phyloP scores from a whole-genome alignment of 2,113 vertebrate species.

The Capra hircus region DNA sequence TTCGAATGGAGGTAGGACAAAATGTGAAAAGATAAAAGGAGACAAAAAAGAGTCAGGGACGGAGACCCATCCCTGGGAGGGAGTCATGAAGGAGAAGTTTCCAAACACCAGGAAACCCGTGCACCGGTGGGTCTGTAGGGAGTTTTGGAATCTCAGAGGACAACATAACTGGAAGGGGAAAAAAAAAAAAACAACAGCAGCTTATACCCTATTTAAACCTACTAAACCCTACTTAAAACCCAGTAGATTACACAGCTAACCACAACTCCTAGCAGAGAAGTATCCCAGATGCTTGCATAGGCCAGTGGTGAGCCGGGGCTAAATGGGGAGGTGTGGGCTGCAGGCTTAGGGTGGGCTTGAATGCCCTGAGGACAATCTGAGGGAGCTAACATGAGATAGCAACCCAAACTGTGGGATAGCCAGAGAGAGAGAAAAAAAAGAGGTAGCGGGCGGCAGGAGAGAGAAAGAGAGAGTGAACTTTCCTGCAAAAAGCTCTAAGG shows the following conservation, averaged over 20 bases:
- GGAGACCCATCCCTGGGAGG: accelerated
- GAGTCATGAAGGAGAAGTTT: neutral
- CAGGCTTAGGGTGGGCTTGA: neutral
- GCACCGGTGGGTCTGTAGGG: accelerated
- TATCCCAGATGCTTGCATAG: accelerated
- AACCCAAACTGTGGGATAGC: neutral
- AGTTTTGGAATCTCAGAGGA: neutral
- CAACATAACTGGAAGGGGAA: neutral
- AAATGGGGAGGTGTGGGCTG: neutral
- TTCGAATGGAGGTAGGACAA: neutral
- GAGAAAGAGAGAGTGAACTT: neutral
- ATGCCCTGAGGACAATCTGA: neutral
- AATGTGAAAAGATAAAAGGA: neutral
- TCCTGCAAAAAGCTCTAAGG: neutral
- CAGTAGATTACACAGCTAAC: neutral
- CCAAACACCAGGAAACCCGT: neutral
- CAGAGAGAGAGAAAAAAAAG: neutral
- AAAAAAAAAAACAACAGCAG: neutral
- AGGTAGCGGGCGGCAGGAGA: accelerated
- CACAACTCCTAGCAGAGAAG: neutral
- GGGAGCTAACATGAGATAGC: neutral
- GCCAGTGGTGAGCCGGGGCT: accelerated
- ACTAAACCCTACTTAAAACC: too few species aligned
- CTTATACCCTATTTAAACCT: too few species aligned
- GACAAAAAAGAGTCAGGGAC: neutral